Base-by-base conservation (phyloP, 2,888 invertebrate genomes). In the Caenorhabditis japonica region DNA sequence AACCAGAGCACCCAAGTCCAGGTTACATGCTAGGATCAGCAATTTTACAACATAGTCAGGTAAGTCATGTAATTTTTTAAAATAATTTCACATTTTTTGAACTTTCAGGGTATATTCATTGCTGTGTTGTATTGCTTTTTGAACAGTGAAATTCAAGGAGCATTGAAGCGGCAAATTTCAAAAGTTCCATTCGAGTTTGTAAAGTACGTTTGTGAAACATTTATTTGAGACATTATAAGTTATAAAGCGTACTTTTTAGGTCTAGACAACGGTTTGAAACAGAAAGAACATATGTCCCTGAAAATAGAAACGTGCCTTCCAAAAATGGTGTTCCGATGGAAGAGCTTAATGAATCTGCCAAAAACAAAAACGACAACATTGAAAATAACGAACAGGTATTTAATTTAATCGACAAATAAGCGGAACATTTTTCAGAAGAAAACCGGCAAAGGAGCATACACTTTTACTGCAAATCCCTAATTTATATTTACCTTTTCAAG, bases 31-130 rank as follows among this genome's bases (percentile, higher is more conserved):
- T 90, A 21, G 89, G 88, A 2, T 90, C 90, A 62, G 89, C 90
- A 17, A 84, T 90, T 21, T 86, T 91, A 2, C 90, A 90, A 66
- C 89, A 90, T 15, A 90, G 90, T 59, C 90, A 91, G 89, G 91
- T 90, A 83, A 15, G 56, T 30, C 17, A 36, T 23, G 19, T 5
- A 15, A 12, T 62, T 23, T n/a, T 17, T 15, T 17, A 38, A 33
- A 3, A 27, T 21, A 3, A n/a, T 43, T n/a, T 34, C 25, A 25
- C 0, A 44, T 10, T 34, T 19, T 15, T 38, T 21, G 38, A 47
- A 41, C 15, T 75, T 83, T 51, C 66, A 87, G 85, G 87, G 87
- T 38, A 87, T 87, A 38, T 87, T 87, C 78, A 85, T 87, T 55
- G 87, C 87, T 10, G 83, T 87, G 13, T 76, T 87, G 8, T 86